Conservation (phyloP, 2,888 invertebrate genomes). For the Plusia festucae region DNA sequence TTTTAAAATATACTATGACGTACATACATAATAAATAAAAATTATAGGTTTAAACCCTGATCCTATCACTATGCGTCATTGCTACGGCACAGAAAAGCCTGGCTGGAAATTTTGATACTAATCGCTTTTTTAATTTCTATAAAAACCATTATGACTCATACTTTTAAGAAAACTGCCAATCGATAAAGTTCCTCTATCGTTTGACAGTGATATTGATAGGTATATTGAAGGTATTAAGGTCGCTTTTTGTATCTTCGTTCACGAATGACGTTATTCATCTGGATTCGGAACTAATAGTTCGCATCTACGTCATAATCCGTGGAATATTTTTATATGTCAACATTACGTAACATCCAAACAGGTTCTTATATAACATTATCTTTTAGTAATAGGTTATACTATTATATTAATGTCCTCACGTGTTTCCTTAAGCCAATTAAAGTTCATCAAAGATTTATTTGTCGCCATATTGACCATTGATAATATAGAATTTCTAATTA, state of each 20-base stretch:
- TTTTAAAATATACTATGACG: too few species aligned
- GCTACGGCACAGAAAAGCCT: not conserved
- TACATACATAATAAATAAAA: too few species aligned
- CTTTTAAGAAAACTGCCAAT: not conserved
- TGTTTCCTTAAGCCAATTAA: constrained; percentile 37
- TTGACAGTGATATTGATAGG: not conserved
- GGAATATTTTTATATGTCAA: constrained; percentile 33
- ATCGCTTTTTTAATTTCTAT: not conserved
- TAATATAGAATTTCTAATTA: constrained; percentile 14
- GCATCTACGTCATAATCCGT: not conserved
- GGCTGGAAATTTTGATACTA: not conserved
- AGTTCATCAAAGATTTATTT: constrained; percentile 24
- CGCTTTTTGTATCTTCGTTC: not conserved
- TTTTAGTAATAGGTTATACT: constrained; percentile 41
- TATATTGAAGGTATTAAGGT: not conserved
- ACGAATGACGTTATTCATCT: not conserved
- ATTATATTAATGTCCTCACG: constrained; percentile 37
- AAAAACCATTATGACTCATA: not conserved
- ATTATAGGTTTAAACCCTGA: too few species aligned
- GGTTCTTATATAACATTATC: constrained; percentile 41
- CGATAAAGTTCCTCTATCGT: not conserved
- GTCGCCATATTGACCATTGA: constrained; percentile 18
- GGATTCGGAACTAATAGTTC: not conserved
- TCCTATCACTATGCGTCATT: not conserved
- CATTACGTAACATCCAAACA: constrained; percentile 50